Base-by-base conservation (phyloP, 2,113 vertebrate genomes). In the Syngnathus floridae region DNA sequence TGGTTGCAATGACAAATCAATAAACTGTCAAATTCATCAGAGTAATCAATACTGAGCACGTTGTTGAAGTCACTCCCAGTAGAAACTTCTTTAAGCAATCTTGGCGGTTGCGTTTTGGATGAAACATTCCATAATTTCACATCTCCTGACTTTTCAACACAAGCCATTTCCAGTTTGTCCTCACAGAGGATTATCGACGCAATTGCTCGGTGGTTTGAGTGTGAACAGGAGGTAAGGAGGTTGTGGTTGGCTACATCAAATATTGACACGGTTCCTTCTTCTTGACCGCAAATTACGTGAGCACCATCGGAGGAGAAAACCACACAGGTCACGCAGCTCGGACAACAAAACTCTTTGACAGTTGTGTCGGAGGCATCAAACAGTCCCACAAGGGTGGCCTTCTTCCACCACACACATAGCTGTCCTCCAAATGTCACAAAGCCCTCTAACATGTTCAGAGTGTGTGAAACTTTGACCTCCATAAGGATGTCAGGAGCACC, bases 281-380 rank as follows among this genome's bases (percentile, higher is more conserved):
- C 78, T 61, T 91, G 91, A 5, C 91, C 91, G 64, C 90, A 91
- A 70, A 82, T 88, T 55, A 88, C 7, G 35, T 73, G 72, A n/a
- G 58, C 62, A 4, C 80, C 73, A 56, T 78, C 49, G 12, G 64
- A 59, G 48, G 84, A 87, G 71, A 78, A 84, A 57, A 75, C 83
- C 65, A 88, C 55, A 72, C 77, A 88, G 36, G 82, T 90, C 21
- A 92, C 87, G 22, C n/a, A 67, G 69, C 82, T 71, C 56, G 70
- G 70, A 74, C 91, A 92, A 17, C 67, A 71, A 26, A 90, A 56
- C 63, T 73, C 67, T 22, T 55, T 71, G 51, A 74, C 2, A 8
- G 64, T 73, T n/a, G 60, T 67, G 19, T 62, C 70, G 60, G 63
- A 76, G 11, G 88, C 40, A 1, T 86, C 69, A 69, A 87, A 88